A percentile compares a stretch with the other conserved stretches of the same genome.
These are phyloP conservation scores for Philonicus albiceps DNA, from an alignment of 2,888 invertebrate species.

Conservation along the genomic window DNA sequence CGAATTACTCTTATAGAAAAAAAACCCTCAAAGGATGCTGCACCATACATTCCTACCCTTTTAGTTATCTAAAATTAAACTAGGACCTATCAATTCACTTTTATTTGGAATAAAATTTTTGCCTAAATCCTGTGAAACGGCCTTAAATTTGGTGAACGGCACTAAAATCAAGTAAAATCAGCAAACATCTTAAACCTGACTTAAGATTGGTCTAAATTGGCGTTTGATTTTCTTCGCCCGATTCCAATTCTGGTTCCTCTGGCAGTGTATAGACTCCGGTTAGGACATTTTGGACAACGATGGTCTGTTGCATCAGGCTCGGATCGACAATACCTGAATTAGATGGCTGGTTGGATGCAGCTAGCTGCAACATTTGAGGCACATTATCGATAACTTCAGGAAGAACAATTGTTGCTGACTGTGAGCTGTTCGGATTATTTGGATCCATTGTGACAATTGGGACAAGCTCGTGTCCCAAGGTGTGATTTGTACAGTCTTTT, in stretches of 20 bases:
- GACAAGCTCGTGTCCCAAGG: constrained; percentile 60
- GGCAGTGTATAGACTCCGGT: constrained; percentile 68
- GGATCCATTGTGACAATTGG: constrained; percentile 63
- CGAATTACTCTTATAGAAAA: neutral
- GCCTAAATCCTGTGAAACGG: neutral
- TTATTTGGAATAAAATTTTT: neutral
- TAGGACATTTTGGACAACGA: constrained; percentile 55
- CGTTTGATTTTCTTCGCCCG: constrained; percentile 59
- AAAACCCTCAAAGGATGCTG: neutral
- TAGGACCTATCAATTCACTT: neutral
- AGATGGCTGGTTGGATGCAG: constrained; percentile 20
- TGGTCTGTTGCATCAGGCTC: constrained; percentile 19
- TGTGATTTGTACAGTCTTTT: constrained; percentile 60
- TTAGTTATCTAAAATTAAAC: neutral
- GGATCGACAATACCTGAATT: constrained; percentile 8
- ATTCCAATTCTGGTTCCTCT: constrained; percentile 68
- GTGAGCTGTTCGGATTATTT: constrained; percentile 52
- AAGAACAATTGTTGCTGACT: constrained; percentile 50
- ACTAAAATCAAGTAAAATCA: constrained; percentile 6
- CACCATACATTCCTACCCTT: neutral
- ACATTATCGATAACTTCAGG: constrained; percentile 50
- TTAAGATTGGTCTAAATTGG: constrained; percentile 36
- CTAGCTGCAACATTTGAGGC: constrained; percentile 47
- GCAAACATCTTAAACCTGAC: neutral
- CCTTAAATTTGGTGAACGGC: neutral